Conservation (phyloP, 2,113 vertebrate genomes). For the Rhagologus leucostigma region DNA sequence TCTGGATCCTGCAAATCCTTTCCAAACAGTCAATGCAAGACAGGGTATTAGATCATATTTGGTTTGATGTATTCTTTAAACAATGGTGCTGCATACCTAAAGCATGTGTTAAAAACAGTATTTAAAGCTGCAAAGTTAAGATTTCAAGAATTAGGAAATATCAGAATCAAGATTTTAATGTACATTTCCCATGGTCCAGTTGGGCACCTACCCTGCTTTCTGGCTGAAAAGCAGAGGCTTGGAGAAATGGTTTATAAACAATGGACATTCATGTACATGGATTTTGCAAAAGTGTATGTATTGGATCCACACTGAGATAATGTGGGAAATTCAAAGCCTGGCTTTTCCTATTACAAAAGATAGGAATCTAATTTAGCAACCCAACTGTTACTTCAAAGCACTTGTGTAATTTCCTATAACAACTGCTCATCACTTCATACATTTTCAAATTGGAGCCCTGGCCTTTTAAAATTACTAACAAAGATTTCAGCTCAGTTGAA, state of each 20-base stretch:
- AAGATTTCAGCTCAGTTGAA: not conserved
- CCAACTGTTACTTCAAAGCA: not conserved
- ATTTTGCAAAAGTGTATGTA: not conserved
- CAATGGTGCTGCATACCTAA: not conserved
- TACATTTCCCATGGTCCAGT: not conserved
- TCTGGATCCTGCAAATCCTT: not conserved
- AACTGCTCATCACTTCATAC: not conserved
- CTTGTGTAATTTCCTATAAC: not conserved
- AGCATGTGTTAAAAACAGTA: not conserved
- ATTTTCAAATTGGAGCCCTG: not conserved
- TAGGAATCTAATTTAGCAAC: constrained; percentile 8
- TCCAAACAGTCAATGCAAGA: not conserved
- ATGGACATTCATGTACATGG: not conserved
- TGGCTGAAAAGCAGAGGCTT: not conserved
- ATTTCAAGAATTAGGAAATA: not conserved
- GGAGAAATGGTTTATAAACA: not conserved
- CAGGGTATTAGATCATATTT: not conserved
- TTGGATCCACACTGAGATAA: not conserved
- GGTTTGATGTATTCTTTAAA: not conserved
- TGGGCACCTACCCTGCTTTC: not conserved
- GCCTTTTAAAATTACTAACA: not conserved
- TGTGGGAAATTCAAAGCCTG: not conserved
- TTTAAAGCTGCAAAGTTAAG: not conserved
- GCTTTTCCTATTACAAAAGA: not conserved
- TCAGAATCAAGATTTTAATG: not conserved